Conservation (phyloP, 2,888 invertebrate genomes). For the Diogma glabrata region DNA sequence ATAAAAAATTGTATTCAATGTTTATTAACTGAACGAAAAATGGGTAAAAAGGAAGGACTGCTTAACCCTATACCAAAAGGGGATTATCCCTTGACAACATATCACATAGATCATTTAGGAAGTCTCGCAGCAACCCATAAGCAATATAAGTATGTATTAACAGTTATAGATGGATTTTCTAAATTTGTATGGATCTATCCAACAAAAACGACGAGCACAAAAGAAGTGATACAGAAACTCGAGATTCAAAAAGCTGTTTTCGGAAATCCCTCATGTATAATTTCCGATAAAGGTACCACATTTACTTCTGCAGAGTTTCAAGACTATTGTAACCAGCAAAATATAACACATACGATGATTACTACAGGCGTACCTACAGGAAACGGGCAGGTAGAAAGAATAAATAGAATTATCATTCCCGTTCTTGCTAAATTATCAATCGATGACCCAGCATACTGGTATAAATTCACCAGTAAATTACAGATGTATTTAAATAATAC, state of each 20-base stretch:
- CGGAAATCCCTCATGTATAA: slow-evolving; percentile 28
- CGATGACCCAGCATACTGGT: slow-evolving; percentile 17
- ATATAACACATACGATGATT: slow-evolving; percentile 23
- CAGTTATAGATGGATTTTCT: slow-evolving; percentile 27
- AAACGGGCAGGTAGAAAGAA: slow-evolving; percentile 13
- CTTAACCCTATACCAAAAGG: slow-evolving; percentile 24
- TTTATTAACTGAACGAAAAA: slow-evolving; percentile 4
- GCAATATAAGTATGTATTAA: slow-evolving; percentile 25
- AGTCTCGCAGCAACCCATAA: slow-evolving; percentile 9
- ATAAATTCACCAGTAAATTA: slow-evolving; percentile 9
- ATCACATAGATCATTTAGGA: slow-evolving; percentile 17
- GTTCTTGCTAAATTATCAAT: slow-evolving; percentile 11
- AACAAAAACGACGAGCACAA: slow-evolving; percentile 22
- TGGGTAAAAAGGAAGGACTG: slow-evolving; percentile 25
- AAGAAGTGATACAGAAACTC: slow-evolving; percentile 26
- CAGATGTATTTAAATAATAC: slow-evolving; percentile 15
- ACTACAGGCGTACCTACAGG: slow-evolving; percentile 11
- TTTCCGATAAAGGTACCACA: slow-evolving; percentile 29
- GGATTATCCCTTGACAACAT: not conserved
- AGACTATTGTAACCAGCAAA: slow-evolving; percentile 27
- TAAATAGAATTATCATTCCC: slow-evolving; percentile 13
- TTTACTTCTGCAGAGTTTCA: slow-evolving; percentile 22
- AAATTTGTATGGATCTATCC: slow-evolving; percentile 32
- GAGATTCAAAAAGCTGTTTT: slow-evolving; percentile 24
- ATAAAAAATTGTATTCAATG: slow-evolving; percentile 12